Conservation (phyloP, 2,797 vertebrate genomes). For the Danio kyathit region DNA sequence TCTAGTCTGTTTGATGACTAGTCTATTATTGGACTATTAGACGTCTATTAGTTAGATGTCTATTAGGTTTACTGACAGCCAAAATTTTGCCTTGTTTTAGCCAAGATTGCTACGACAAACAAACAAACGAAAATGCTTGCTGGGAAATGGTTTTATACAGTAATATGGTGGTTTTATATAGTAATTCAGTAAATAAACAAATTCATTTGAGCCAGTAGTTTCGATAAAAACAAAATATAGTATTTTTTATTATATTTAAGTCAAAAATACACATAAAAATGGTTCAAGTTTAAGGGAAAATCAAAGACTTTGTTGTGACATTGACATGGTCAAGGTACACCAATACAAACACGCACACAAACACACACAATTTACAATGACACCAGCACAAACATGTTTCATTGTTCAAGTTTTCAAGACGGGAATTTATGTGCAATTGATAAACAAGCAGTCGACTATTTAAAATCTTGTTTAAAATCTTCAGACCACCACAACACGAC, state of each 20-base stretch:
- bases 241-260: conserved; percentile 54
- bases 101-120: no score
- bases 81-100: no score
- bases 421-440: conserved; percentile 41
- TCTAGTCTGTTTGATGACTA: no score
- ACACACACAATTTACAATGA: conserved; percentile 29
- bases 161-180: no score
- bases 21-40: no score
- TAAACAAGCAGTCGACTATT: conserved; percentile 42
- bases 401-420: conserved; percentile 50
- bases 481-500: conserved; percentile 27
- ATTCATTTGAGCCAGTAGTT: not conserved
- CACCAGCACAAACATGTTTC: conserved; percentile 27
- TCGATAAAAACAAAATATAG: conserved; percentile 49
- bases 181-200: not conserved
- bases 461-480: conserved; percentile 26
- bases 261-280: conserved; percentile 55
- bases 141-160: no score
- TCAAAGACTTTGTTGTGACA: conserved; percentile 3
- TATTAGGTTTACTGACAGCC: no score
- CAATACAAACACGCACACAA: conserved; percentile 34
- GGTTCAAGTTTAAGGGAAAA: conserved; percentile 50
- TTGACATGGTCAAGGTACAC: conserved; percentile 13
- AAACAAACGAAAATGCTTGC: no score
- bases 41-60: no score